Evolutionary conservation across 2,113 vertebrate species (phyloP).

Genomic region (Tonatia bakeri): DNA sequence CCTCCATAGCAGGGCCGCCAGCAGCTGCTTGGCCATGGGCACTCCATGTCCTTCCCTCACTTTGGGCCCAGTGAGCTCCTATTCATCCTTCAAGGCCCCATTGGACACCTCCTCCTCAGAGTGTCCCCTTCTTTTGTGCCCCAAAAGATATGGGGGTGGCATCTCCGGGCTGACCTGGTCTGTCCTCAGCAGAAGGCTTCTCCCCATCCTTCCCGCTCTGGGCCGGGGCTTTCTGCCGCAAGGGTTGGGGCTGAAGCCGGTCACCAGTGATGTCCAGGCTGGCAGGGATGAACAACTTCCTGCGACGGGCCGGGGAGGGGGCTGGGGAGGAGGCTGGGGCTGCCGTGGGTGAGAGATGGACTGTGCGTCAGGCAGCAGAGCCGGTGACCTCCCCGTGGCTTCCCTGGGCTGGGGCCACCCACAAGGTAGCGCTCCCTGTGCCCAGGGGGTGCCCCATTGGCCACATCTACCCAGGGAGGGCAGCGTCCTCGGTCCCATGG

Average conservation of each 20-base stretch:
- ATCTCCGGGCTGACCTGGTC: background rate
- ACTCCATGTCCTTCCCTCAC: rapidly evolving
- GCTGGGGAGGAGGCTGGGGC: background rate
- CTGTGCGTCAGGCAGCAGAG: background rate
- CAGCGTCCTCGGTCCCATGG: background rate
- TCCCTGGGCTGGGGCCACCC: background rate
- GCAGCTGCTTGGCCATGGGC: rapidly evolving
- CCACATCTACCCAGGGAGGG: background rate
- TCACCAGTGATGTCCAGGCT: conserved; percentile 17
- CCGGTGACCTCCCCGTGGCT: too few species aligned
- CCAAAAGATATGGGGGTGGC: rapidly evolving
- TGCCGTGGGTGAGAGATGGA: background rate
- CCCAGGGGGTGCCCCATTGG: background rate
- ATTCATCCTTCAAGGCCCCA: background rate
- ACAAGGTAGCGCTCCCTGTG: background rate
- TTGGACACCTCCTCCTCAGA: background rate
- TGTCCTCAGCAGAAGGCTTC: background rate
- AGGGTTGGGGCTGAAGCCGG: background rate
- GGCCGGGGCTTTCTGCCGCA: background rate
- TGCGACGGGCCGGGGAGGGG: background rate
- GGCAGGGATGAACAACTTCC: conserved; percentile 29
- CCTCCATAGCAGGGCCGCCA: rapidly evolving
- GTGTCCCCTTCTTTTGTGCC: background rate
- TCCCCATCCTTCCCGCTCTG: background rate
- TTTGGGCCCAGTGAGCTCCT: background rate